Base-by-base conservation (phyloP, 1,140 invertebrate species). In the Brachystomella parvula region DNA sequence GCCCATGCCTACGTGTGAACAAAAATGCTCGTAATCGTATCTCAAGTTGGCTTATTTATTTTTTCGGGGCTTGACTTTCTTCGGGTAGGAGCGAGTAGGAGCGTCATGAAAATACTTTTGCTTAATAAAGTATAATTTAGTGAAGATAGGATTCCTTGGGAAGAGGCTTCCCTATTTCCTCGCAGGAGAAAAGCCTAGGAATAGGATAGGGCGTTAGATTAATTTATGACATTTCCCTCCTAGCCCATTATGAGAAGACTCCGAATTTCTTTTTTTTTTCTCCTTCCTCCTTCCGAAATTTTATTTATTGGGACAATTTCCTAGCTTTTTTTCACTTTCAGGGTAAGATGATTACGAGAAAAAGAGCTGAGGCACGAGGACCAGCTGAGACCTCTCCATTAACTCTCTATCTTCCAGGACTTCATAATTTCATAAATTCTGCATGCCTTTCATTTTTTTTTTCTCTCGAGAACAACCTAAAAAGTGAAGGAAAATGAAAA, bases 1-100 rank as follows among this genome's bases (percentile, higher is more conserved):
- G 12, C 39, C 39, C 39, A 44, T n/a, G 21, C 6, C 49, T 53
- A 12, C 49, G 49, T 53, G 49, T 53, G 49, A 53, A 26, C 67
- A 71, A 71, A 71, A 71, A 71, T 67, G 53, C 65, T 63, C 69
- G 67, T 71, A 47, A 67, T 57, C 66, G 67, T 71, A 67, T 67
- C 47, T 71, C 69, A 71, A 58, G 66, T 53, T 12, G 21, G 49
- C 49, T 53, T 53, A 53, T 53, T 53, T 53, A 53, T 53, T 53
- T 53, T 53, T 53, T 53, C 49, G 12, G 49, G 21, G 49, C 12
- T 6, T 17, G 49, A 53, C 49, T 53, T 53, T 53, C 49, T 15
- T 26, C 24, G 12, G 24, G 24, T 6, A 6, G 12, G 12, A 15
- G 49, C 12, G 24, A 53, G 12, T 53, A 12, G 49, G 49, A 44